Evolutionary conservation across 2,888 invertebrate genomes (phyloP), one percentile per base, ranked within the genome.

Genomic region (Brachynemurus nebulosus): DNA sequence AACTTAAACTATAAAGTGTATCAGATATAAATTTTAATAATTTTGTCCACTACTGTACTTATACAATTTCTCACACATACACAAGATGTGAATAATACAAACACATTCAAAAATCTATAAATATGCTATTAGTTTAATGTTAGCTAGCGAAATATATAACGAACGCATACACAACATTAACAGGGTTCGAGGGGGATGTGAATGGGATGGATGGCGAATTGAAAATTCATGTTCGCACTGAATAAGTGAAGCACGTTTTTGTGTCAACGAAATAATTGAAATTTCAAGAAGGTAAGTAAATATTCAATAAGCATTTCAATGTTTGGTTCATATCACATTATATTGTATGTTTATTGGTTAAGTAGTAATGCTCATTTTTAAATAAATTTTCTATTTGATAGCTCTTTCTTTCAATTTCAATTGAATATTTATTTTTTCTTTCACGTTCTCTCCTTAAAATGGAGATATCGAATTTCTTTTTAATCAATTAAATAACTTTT

Each of bases 171-270:
- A 27, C 27, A 27, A 27, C 27, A 3, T n/a, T n/a, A 9, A 30
- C 30, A 30, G n/a, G n/a, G n/a, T n/a, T n/a, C n/a, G n/a, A n/a
- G n/a, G 16, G 33, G 33, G 33, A 33, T 14, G 16, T 37, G 20
- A 37, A 34, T 14, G 18, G 20, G 19, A 16, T 14, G 40, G 17
- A 14, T 34, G 33, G n/a, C 19, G 42, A 42, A 42, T 42, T 42
- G 42, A 42, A 42, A 42, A 42, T 42, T 42, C 42, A 42, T 42
- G 42, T 42, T 42, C 33, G 23, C 37, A 35, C 25, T 34, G 16
- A 42, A 42, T 34, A 42, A 34, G 42, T 42, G 27, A 42, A 42
- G 42, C 42, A 42, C 42, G 42, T 42, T 42, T 42, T 23, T 42
- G 27, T 42, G 42, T 42, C 34, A 27, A 42, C 12, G 42, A 27